A percentile compares a stretch with the other conserved stretches of the same genome.
Conservation (phyloP, 2,113 vertebrate genomes). For the Neogobius melanostomus region DNA sequence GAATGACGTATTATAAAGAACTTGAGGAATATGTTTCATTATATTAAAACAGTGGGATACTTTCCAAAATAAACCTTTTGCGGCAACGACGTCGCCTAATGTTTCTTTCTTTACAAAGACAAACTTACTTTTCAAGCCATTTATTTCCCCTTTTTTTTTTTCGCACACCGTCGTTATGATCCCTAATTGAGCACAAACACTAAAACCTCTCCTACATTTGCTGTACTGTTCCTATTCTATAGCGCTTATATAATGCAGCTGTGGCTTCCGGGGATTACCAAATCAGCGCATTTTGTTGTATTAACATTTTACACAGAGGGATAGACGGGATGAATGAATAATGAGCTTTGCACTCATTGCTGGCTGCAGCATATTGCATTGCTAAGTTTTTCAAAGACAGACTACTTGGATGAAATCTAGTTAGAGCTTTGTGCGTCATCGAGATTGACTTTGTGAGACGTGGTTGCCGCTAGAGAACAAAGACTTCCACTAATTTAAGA, state of each 20-base stretch:
- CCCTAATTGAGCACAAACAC: background rate
- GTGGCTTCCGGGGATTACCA: background rate
- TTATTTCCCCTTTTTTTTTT: background rate
- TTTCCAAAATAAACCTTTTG: too few species aligned
- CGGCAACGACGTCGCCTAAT: too few species aligned
- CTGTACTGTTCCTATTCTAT: background rate
- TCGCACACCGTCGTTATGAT: background rate
- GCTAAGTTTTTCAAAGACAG: background rate
- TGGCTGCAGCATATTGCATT: slow-evolving; percentile 15
- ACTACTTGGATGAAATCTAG: background rate
- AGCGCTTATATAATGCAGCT: background rate
- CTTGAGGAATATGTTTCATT: too few species aligned
- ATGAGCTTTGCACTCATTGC: background rate
- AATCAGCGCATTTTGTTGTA: background rate
- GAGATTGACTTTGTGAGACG: slow-evolving; percentile 24
- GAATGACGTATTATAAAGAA: too few species aligned
- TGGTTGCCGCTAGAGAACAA: background rate
- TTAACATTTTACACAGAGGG: too few species aligned
- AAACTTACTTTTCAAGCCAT: background rate
- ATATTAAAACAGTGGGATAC: too few species aligned
- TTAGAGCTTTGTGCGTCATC: slow-evolving; percentile 6
- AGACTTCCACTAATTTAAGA: slow-evolving; percentile 10
- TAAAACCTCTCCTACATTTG: background rate
- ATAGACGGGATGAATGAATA: too few species aligned
- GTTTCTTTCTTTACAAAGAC: background rate